phyloP scores from a whole-genome alignment of 2,113 vertebrate genomes.

The Ariopsis seemanni region DNA sequence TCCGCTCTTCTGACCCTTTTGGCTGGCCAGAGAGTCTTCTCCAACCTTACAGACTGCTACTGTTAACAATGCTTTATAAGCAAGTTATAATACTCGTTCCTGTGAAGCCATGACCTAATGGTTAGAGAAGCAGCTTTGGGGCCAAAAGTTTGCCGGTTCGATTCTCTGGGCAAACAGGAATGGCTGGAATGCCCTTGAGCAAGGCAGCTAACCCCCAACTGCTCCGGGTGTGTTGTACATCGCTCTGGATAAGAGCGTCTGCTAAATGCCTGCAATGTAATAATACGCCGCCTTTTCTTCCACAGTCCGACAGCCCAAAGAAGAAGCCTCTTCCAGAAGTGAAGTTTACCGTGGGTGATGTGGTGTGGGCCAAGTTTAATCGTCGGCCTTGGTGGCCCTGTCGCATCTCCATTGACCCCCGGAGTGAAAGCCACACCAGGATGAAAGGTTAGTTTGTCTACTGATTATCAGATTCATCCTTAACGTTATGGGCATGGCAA shows the following conservation, averaged over 20 bases:
- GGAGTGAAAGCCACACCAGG: constrained; percentile 83
- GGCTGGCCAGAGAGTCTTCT: not conserved
- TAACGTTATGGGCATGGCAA: not conserved
- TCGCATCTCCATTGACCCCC: constrained; percentile 81
- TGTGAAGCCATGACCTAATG: no score
- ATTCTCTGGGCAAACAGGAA: no score
- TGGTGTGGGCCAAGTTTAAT: constrained; percentile 98
- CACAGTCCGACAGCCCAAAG: constrained; percentile 81
- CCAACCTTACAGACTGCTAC: not conserved
- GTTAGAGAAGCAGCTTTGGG: no score
- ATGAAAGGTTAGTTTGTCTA: constrained; percentile 84
- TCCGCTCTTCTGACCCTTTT: not conserved
- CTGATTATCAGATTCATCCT: not conserved
- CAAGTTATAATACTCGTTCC: not conserved
- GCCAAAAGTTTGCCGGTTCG: no score
- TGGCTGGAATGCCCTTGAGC: no score
- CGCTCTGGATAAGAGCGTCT: no score
- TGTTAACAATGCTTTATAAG: not conserved
- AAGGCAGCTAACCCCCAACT: no score
- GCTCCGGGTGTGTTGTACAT: no score
- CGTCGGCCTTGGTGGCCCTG: constrained; percentile 97
- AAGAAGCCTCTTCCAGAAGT: constrained; percentile 80
- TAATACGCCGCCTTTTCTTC: constrained; percentile 46
- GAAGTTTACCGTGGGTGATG: constrained; percentile 86
- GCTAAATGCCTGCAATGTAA: not conserved